Percentiles rank a stretch among this genome's conserved stretches.
These are phyloP conservation scores for Ennomos erosarius DNA, from an alignment of 2,888 invertebrate genomes.

Conservation along the genomic window DNA sequence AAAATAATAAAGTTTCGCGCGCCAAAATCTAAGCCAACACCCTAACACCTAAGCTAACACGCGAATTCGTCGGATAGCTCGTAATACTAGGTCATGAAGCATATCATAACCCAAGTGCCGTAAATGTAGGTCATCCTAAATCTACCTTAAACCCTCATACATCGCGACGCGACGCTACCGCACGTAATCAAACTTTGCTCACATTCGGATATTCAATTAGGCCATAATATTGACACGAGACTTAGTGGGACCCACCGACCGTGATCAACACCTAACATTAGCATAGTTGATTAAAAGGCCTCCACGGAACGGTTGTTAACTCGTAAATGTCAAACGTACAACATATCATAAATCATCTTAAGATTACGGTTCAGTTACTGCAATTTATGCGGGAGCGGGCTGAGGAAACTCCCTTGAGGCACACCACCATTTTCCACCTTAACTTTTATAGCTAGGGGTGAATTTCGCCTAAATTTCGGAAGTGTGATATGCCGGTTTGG, in stretches of 20 bases:
- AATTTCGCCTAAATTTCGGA: conserved; percentile 36
- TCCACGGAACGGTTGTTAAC: conserved; percentile 75
- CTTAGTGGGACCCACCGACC: conserved; percentile 62
- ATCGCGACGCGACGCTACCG: conserved; percentile 46
- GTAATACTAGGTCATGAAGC: not conserved
- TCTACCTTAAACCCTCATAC: conserved; percentile 44
- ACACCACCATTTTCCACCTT: conserved; percentile 45
- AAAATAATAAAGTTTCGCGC: no score
- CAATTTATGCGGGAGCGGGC: conserved; percentile 59
- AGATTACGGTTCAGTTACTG: conserved; percentile 78
- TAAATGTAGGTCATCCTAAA: conserved; percentile 27
- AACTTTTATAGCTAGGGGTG: conserved; percentile 37
- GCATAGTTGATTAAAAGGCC: conserved; percentile 84
- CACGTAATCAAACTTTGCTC: conserved; percentile 70
- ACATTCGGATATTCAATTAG: conserved; percentile 77
- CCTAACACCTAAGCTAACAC: no score
- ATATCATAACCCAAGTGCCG: conserved; percentile 13
- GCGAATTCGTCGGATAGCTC: not conserved
- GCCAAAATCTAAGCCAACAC: no score
- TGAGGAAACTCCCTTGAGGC: conserved; percentile 49
- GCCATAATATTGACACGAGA: conserved; percentile 75
- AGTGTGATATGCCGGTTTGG: conserved; percentile 47
- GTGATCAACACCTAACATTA: conserved; percentile 80
- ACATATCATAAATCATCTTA: conserved; percentile 84
- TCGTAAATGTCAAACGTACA: conserved; percentile 82